phyloP scores from a whole-genome alignment of 2,113 vertebrate species.

The Mus musculus region GRCm39 chr17:77814501-77815000 shows the following conservation, averaged over 20 bases:
- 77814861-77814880: not conserved
- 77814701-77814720: not conserved
- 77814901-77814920: conserved; percentile 57
- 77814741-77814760: not conserved
- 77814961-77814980: conserved; percentile 59
- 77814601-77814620: not conserved
- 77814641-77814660: conserved; percentile 11
- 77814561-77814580: not conserved
- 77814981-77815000: conserved; percentile 19
- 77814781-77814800: too few species aligned
- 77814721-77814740: not conserved
- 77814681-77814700: conserved; percentile 25
- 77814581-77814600: not conserved
- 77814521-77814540: not conserved
- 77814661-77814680: not conserved
- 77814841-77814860: not conserved
- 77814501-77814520: not conserved
- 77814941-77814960: conserved; percentile 26
- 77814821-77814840: too few species aligned
- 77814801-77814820: too few species aligned
- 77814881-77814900: conserved; percentile 61
- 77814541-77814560: not conserved
- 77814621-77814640: conserved; percentile 12
- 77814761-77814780: too few species aligned
- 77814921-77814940: conserved; percentile 26